Conservation (phyloP, 2,888 invertebrate genomes). For the Kuschelorhynchus macadamiae region DNA sequence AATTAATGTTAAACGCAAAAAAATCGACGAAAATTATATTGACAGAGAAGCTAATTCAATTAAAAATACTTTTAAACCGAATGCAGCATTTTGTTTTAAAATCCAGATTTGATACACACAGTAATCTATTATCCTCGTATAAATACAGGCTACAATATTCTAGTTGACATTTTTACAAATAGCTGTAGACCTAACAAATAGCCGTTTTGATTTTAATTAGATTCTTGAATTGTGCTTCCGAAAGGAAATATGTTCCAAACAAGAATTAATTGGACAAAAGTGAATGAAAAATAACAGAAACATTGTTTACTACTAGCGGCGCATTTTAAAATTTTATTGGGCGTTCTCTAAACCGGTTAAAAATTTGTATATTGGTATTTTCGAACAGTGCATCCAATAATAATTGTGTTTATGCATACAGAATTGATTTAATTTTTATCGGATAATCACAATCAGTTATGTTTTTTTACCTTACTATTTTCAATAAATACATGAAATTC, state of each 20-base stretch:
- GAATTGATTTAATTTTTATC: too few species aligned
- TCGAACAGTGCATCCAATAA: too few species aligned
- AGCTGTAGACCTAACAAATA: constrained; percentile 9
- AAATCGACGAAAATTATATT: too few species aligned
- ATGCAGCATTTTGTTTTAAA: constrained; percentile 13
- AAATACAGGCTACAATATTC: constrained; percentile 13
- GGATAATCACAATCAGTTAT: too few species aligned
- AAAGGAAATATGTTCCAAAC: constrained; percentile 12
- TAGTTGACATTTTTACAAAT: constrained; percentile 26
- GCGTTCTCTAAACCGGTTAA: too few species aligned
- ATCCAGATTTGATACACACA: constrained; percentile 12
- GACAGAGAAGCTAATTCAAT: background rate
- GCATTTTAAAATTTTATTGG: too few species aligned
- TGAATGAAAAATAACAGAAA: background rate
- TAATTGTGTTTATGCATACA: too few species aligned
- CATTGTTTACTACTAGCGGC: too few species aligned
- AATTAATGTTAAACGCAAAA: too few species aligned
- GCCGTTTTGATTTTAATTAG: constrained; percentile 26
- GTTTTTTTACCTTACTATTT: too few species aligned
- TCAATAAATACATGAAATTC: too few species aligned
- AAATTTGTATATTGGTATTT: too few species aligned
- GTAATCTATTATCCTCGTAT: constrained; percentile 14
- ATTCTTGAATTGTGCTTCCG: constrained; percentile 16
- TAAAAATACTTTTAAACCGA: background rate
- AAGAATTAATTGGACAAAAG: constrained; percentile 11